Evolutionary conservation across 2,113 vertebrate species (phyloP).

Genomic region (Sapayoa aenigma): DNA sequence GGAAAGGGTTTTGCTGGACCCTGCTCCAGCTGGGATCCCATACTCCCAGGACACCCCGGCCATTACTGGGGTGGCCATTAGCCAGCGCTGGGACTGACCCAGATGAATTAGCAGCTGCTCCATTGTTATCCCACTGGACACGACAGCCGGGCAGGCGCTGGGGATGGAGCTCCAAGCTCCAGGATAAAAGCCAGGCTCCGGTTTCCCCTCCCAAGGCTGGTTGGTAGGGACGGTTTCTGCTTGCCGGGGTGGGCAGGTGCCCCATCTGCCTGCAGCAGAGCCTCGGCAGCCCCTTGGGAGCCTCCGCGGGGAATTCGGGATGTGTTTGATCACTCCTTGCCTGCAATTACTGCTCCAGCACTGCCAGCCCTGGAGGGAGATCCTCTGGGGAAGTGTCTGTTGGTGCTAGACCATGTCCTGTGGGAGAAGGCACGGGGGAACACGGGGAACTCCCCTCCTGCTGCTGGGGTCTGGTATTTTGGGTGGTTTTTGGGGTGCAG

Average conservation of each 20-base stretch:
- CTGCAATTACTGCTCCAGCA: neutral
- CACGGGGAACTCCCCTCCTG: neutral
- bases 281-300: rapidly evolving
- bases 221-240: neutral
- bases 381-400: rapidly evolving
- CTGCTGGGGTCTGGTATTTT: neutral
- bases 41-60: rapidly evolving
- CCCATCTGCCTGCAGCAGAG: neutral
- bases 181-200: neutral
- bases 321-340: neutral
- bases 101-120: neutral
- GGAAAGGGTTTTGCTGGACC: neutral
- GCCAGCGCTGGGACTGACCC: neutral
- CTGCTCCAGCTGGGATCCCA: neutral
- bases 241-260: neutral
- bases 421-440: neutral
- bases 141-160: neutral
- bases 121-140: rapidly evolving
- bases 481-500: neutral
- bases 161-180: neutral
- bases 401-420: rapidly evolving
- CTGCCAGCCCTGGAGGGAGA: neutral
- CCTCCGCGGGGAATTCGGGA: neutral
- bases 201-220: rapidly evolving
- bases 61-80: neutral